Conservation (phyloP, 2,113 vertebrate genomes). For the Vanacampus margaritifer region DNA sequence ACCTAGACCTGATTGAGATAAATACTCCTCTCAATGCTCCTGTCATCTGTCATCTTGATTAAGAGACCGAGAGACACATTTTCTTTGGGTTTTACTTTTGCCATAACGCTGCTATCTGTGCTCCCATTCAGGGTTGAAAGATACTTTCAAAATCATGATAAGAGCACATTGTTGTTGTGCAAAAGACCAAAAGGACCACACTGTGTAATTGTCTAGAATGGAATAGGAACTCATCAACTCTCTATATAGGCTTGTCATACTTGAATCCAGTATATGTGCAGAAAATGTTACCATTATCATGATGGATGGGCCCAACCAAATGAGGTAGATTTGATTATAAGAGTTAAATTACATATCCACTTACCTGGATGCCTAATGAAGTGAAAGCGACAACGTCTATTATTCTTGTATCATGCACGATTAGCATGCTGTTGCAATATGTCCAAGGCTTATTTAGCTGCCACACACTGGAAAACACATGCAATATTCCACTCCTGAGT, state of each 20-base stretch:
- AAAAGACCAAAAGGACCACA: slow-evolving; percentile 3
- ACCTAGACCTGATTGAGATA: slow-evolving; percentile 67
- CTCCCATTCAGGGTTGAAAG: background rate
- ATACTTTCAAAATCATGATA: background rate
- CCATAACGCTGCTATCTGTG: background rate
- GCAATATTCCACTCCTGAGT: slow-evolving; percentile 32
- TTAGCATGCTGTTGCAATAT: slow-evolving; percentile 57
- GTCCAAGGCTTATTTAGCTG: slow-evolving; percentile 35
- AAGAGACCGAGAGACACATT: slow-evolving; percentile 41
- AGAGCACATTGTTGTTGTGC: no score
- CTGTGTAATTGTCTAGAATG: slow-evolving; percentile 46
- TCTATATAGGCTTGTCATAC: slow-evolving; percentile 35
- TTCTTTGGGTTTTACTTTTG: background rate
- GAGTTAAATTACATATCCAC: slow-evolving; percentile 63
- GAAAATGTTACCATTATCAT: slow-evolving; percentile 48
- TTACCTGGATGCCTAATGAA: slow-evolving; percentile 69
- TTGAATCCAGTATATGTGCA: slow-evolving; percentile 27
- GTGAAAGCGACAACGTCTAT: slow-evolving; percentile 60
- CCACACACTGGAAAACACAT: slow-evolving; percentile 40
- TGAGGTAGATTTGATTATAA: slow-evolving; percentile 63
- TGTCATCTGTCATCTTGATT: slow-evolving; percentile 63
- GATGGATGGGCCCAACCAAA: slow-evolving; percentile 56
- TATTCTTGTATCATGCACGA: slow-evolving; percentile 64
- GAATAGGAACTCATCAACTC: slow-evolving; percentile 32
- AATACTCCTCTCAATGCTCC: slow-evolving; percentile 64